Evolutionary conservation across 1,140 invertebrate genomes (phyloP).

Genomic region (Aphaenogaster rudis): DNA sequence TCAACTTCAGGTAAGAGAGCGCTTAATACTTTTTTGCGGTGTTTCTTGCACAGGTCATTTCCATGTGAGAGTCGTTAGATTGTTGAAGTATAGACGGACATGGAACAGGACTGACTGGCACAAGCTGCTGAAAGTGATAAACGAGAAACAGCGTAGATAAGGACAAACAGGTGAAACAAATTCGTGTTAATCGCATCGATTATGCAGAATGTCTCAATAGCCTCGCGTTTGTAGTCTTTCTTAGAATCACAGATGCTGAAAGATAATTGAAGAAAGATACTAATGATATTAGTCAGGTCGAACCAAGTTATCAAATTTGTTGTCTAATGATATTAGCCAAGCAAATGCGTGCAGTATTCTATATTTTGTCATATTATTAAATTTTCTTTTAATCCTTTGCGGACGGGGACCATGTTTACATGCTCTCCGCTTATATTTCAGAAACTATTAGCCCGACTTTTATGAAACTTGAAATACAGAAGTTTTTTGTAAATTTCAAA

Average conservation of each 20-base stretch:
- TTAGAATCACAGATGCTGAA: neutral
- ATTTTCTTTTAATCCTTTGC: neutral
- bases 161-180: neutral
- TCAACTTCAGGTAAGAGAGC: conserved; percentile 70
- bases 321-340: neutral
- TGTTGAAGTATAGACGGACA: conserved; percentile 31
- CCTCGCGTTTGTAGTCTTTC: neutral
- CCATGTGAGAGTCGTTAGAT: conserved; percentile 58
- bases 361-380: neutral
- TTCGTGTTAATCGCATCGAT: conserved; percentile 15
- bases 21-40: conserved; percentile 62
- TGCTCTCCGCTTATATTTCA: too few relatives aligned
- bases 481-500: too few relatives aligned
- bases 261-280: neutral
- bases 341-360: neutral
- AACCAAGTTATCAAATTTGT: too few relatives aligned
- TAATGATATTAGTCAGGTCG: neutral
- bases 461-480: too few relatives aligned
- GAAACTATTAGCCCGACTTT: too few relatives aligned
- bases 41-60: conserved; percentile 29
- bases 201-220: neutral
- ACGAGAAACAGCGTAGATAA: neutral
- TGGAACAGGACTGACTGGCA: conserved; percentile 10
- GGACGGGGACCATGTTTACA: too few relatives aligned
- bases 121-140: conserved; percentile 16